Base-by-base conservation (phyloP, 2,797 vertebrate genomes). In the Artibeus jamaicensis region DNA sequence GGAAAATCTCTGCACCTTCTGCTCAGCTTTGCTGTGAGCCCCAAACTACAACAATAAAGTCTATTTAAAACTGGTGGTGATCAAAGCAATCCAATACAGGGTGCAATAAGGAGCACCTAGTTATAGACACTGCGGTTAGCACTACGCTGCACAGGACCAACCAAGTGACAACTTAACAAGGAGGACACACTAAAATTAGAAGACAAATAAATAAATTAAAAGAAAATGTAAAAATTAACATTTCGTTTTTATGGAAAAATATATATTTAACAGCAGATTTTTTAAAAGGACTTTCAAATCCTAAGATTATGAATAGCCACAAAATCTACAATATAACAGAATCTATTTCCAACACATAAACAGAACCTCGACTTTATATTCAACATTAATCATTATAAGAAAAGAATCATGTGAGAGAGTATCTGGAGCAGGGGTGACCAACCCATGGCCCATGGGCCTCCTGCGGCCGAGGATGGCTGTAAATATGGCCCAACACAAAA, bases 221-320 rank as follows among this genome's bases (percentile, higher is more conserved):
- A 12, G 42, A 89, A 82, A 78, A 79, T 67, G 15, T 44, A 70
- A 88, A 86, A 89, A 26, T 79, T 42, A 71, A 57, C 34, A 26
- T 84, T 87, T 26, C 46, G 15, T 70, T 91, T 87, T 82, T 55
- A 77, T 62, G 37, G 32, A 94, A 89, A n/a, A 32, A 83, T 67
- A 24, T 55, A 73, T 57, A 42, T 37, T 48, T 39, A 39, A 9
- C 2, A 39, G 9, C 5, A 85, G 29, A 89, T 62, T 86, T 94
- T 88, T 68, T 42, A 86, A 93, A 70, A 87, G 39, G 21, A 83
- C n/a, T 44, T 21, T 92, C 29, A 68, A 91, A 83, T 78, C 21
- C 18, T 44, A 89, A 93, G 65, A 86, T 70, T 90, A 89, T 26
- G 87, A 91, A 91, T 39, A 48, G 95, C 26, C 16, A 89, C 89